Evolutionary conservation across 2,797 vertebrate genomes (phyloP).

Genomic region (Gephyroberyx darwinii): DNA sequence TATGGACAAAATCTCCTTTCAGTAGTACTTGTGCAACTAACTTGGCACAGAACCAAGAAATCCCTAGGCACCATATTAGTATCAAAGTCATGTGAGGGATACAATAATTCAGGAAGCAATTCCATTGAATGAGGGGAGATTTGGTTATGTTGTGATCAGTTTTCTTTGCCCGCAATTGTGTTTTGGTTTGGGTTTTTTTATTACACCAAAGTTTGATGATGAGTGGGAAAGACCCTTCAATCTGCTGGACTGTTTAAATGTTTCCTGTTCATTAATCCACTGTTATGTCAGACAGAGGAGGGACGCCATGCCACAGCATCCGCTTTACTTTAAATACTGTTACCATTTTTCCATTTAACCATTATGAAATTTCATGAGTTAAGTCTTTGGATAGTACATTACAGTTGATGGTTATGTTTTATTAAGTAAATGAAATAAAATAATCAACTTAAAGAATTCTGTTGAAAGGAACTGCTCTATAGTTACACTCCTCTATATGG

Average conservation of each 20-base stretch:
- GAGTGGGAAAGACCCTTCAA: slow-evolving; percentile 32
- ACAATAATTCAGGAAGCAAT: slow-evolving; percentile 36
- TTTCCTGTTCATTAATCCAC: slow-evolving; percentile 65
- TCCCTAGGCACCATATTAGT: slow-evolving; percentile 41
- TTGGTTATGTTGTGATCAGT: slow-evolving; percentile 47
- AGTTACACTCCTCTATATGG: too few species aligned
- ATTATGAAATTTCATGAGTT: slow-evolving; percentile 6
- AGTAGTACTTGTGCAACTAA: slow-evolving; percentile 50
- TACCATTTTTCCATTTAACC: neutral
- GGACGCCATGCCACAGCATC: slow-evolving; percentile 24
- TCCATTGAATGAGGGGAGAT: slow-evolving; percentile 14
- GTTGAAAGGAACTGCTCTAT: neutral
- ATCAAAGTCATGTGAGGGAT: slow-evolving; percentile 57
- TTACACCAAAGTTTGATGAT: slow-evolving; percentile 46
- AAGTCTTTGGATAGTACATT: neutral
- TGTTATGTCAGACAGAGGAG: slow-evolving; percentile 58
- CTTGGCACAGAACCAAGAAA: slow-evolving; percentile 58
- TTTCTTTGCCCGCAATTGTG: slow-evolving; percentile 29
- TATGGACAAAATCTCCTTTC: slow-evolving; percentile 58
- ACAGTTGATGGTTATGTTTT: too few species aligned
- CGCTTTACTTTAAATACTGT: slow-evolving; percentile 40
- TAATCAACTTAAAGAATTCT: neutral
- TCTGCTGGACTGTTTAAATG: slow-evolving; percentile 50
- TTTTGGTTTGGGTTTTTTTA: slow-evolving; percentile 35
- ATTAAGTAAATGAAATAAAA: too few species aligned